Evolutionary conservation across 1,140 invertebrate species (phyloP).

Genomic region (Micrasema longulum): DNA sequence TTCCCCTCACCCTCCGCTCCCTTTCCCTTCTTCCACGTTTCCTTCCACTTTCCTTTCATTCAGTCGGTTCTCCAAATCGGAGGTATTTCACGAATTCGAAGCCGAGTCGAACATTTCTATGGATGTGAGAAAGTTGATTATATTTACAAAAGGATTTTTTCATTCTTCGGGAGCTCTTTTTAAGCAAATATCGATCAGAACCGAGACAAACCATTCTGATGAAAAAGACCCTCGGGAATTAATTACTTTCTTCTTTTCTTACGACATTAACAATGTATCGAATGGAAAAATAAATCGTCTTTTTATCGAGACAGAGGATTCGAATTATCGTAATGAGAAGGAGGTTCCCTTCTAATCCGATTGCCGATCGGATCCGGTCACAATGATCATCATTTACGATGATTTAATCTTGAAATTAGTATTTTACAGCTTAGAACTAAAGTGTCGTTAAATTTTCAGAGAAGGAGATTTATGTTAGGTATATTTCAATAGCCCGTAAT

Average conservation of each 20-base stretch:
- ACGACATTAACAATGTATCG: neutral
- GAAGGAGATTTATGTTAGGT: too few species aligned
- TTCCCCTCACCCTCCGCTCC: neutral
- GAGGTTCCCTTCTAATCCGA: too few species aligned
- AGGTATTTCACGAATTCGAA: neutral
- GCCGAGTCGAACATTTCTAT: slow-evolving; percentile 4
- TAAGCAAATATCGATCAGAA: too few species aligned
- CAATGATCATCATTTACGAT: too few species aligned
- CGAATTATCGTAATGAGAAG: too few species aligned
- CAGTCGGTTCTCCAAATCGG: too few species aligned
- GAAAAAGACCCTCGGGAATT: slow-evolving; percentile 8
- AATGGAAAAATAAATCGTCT: neutral
- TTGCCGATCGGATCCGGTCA: too few species aligned
- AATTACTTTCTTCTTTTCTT: neutral
- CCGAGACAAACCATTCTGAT: neutral
- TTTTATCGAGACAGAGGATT: neutral
- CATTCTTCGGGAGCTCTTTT: neutral
- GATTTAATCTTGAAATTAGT: too few species aligned
- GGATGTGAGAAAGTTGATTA: slow-evolving; percentile 29
- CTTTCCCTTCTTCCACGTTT: neutral
- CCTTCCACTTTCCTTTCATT: too few species aligned
- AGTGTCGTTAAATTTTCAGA: too few species aligned
- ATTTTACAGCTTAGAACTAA: too few species aligned
- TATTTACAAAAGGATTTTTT: slow-evolving; percentile 17
- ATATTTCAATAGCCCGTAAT: too few species aligned